phyloP scores from a whole-genome alignment of 2,888 invertebrate species.

The Drosophila prolongata region DNA sequence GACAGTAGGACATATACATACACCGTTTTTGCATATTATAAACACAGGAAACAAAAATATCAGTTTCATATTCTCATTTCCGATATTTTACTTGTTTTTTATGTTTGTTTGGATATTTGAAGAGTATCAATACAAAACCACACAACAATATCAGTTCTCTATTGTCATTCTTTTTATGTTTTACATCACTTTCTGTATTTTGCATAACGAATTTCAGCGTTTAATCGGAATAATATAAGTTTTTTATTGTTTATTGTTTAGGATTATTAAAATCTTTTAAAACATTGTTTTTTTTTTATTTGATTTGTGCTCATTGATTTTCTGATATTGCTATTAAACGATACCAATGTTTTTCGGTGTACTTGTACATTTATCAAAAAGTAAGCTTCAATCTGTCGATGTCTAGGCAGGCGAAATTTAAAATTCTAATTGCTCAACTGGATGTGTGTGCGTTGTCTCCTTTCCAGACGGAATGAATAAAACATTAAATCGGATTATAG shows the following conservation, averaged over 20 bases:
- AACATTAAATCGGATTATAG: slow-evolving; percentile 81
- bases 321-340: no score
- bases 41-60: slow-evolving; percentile 11
- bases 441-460: slow-evolving; percentile 26
- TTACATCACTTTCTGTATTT: no score
- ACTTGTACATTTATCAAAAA: slow-evolving; percentile 11
- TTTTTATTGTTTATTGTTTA: no score
- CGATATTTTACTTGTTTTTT: no score
- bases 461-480: slow-evolving; percentile 68
- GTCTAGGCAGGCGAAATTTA: slow-evolving; percentile 61
- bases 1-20: slow-evolving; percentile 12
- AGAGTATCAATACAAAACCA: no score
- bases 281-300: background rate
- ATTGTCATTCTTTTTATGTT: no score
- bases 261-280: background rate
- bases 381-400: slow-evolving; percentile 51
- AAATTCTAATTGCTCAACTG: slow-evolving; percentile 71
- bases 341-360: background rate
- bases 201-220: no score
- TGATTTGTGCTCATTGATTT: no score
- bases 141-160: no score
- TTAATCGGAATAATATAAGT: no score
- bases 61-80: no score
- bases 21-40: slow-evolving; percentile 3
- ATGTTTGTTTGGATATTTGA: no score